Base-by-base conservation (phyloP, 2,113 vertebrate species). In the Jacana jacana region DNA sequence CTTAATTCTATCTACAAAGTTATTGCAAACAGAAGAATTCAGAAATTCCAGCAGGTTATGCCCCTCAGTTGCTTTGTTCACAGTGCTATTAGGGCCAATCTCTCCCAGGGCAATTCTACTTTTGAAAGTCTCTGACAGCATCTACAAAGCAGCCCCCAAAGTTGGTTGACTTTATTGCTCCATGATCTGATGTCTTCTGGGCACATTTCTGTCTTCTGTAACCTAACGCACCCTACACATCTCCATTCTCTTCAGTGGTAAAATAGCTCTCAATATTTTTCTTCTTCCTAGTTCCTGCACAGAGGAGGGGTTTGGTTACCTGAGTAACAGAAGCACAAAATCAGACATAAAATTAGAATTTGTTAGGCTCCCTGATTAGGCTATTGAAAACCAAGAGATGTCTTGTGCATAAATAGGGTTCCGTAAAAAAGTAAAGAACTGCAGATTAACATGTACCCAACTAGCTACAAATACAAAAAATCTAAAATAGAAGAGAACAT, bases 291-390 rank as follows among this genome's bases (percentile, higher is more conserved):
- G 11, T 58, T 88, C 39, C 48, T 75, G 13, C 17, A 17, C 6
- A 30, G 4, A 77, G 35, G 10, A 75, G 20, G 18, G 84, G 39
- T 66, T 25, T 92, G n/a, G 35, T 86, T 91, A 65, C 30, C 80
- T 66, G 46, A 85, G 65, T 78, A 81, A 86, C 31, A 78, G 64
- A 81, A 91, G 75, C 13, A 75, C 20, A 88, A 63, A 88, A 81
- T 73, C 58, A 88, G 35, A 63, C 17, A 55, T 40, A 77, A 83
- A 79, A 81, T 70, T 75, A 71, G 46, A 88, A 84, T 88, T 51
- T 78, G 5, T 63, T 71, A 52, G 52, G 18, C 16, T 60, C 37
- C 31, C 11, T 70, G 64, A 69, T 91, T 83, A 84, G 11, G 20
- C 40, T 81, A 37, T 70, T 57, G 82, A 95, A 61, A 35, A 88